Base-by-base conservation (phyloP, 2,888 invertebrate species). In the Dinocampus coccinellae region DNA sequence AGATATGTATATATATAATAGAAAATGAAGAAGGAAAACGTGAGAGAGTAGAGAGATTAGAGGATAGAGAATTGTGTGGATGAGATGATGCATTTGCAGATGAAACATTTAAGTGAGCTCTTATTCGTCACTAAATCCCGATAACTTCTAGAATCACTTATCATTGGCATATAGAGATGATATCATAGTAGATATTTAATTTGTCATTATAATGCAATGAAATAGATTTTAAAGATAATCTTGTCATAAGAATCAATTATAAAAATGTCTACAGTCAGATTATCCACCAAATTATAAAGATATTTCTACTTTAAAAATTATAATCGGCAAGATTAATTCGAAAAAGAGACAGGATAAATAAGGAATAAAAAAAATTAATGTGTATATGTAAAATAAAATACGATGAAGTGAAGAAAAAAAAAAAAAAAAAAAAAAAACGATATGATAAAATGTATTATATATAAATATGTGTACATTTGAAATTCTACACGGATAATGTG, bases 101-200 rank as follows among this genome's bases (percentile, higher is more conserved):
- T 73, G 63, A 63, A 72, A 70, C 69, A 68, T 58, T 60, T 58
- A 47, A 58, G 57, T 62, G 20, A 53, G 3, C 42, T 3, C 66
- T 69, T 63, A 55, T 62, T 42, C 42, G 62, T 67, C 64, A 70
- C 72, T 64, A 69, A 13, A 39, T 72, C 70, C 68, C 34, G 39
- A 65, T 73, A 61, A 74, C 67, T 74, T 69, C 58, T 71, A 61
- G 74, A 55, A 53, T 69, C 67, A 75, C 42, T 65, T 71, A 71
- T 73, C 72, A 29, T 29, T 29, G 29, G 57, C 71, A n/a, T n/a
- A 73, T 64, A 42, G 66, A 71, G 71, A 74, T 29, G 68, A 69
- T 69, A 73, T 73, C 72, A 4, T 7, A 29, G 70, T 63, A 67
- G 64, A 73, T 71, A 74, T 76, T 75, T 73, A 76, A 76, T 74